A percentile compares a stretch with the other conserved stretches of the same genome.
These are phyloP conservation scores for Sinhomidia bicolor DNA, from an alignment of 2,888 invertebrate species.

Conservation along the genomic window DNA sequence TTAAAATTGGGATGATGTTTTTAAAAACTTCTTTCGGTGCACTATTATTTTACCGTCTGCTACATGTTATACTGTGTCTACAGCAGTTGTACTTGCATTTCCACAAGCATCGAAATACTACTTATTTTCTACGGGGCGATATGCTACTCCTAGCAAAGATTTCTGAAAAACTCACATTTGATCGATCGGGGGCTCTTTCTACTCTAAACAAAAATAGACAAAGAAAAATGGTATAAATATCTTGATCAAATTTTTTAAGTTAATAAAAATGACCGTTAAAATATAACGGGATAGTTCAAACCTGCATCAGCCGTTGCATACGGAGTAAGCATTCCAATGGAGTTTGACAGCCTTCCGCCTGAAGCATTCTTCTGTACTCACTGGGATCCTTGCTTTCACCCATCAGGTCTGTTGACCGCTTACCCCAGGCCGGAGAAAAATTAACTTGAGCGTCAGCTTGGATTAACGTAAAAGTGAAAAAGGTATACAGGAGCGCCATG, in stretches of 20 bases:
- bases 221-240: background rate
- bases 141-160: slow-evolving; percentile 3
- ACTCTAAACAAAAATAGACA: slow-evolving; percentile 34
- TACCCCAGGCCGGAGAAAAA: slow-evolving; percentile 85
- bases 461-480: slow-evolving; percentile 67
- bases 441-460: slow-evolving; percentile 83
- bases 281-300: slow-evolving; percentile 19
- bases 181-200: slow-evolving; percentile 59
- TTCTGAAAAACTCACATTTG: slow-evolving; percentile 49
- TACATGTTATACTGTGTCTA: background rate
- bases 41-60: no score
- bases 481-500: slow-evolving; percentile 65
- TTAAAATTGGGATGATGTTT: no score
- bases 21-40: no score
- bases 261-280: background rate
- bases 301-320: slow-evolving; percentile 78
- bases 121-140: background rate
- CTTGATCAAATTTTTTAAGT: background rate
- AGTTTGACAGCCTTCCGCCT: slow-evolving; percentile 74
- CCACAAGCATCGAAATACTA: background rate
- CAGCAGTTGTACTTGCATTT: background rate
- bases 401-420: slow-evolving; percentile 79
- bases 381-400: slow-evolving; percentile 49
- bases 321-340: slow-evolving; percentile 76
- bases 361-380: slow-evolving; percentile 62